Evolutionary conservation across 2,888 invertebrate species (phyloP).

Genomic region (Dicyrtomina minuta): DNA sequence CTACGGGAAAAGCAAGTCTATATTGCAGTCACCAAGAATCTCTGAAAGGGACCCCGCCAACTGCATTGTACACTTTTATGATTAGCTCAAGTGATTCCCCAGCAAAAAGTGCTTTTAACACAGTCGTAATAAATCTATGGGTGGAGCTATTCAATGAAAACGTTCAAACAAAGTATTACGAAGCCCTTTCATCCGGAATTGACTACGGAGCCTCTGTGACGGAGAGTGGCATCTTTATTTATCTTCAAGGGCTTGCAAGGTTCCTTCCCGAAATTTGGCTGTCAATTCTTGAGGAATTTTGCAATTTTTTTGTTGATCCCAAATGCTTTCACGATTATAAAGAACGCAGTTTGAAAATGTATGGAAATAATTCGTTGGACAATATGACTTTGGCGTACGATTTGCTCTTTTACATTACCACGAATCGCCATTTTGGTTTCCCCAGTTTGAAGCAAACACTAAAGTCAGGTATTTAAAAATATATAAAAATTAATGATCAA

Average conservation of each 20-base stretch:
- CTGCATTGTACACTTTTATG: constrained; percentile 9
- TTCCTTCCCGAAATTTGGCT: constrained; percentile 13
- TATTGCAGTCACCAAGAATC: not conserved
- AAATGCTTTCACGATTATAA: not conserved
- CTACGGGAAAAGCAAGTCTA: constrained; percentile 7
- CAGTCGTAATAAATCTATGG: constrained; percentile 9
- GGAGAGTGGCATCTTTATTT: constrained; percentile 9
- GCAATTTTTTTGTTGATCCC: not conserved
- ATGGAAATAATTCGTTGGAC: constrained; percentile 5
- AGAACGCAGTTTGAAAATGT: not conserved
- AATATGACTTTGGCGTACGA: constrained; percentile 4
- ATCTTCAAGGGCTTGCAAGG: not conserved
- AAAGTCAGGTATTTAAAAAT: no score
- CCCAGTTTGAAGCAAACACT: not conserved
- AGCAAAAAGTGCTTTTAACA: not conserved
- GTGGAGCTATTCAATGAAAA: constrained; percentile 1
- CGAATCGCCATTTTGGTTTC: not conserved
- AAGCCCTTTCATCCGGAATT: not conserved
- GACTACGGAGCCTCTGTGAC: not conserved
- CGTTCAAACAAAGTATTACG: not conserved
- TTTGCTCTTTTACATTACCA: constrained; percentile 8
- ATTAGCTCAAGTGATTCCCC: constrained; percentile 3
- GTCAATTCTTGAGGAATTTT: constrained; percentile 17
- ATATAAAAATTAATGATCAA: no score
- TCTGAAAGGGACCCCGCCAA: not conserved